phyloP scores from a whole-genome alignment of 2,113 vertebrate genomes.

The Perognathus longimembris region DNA sequence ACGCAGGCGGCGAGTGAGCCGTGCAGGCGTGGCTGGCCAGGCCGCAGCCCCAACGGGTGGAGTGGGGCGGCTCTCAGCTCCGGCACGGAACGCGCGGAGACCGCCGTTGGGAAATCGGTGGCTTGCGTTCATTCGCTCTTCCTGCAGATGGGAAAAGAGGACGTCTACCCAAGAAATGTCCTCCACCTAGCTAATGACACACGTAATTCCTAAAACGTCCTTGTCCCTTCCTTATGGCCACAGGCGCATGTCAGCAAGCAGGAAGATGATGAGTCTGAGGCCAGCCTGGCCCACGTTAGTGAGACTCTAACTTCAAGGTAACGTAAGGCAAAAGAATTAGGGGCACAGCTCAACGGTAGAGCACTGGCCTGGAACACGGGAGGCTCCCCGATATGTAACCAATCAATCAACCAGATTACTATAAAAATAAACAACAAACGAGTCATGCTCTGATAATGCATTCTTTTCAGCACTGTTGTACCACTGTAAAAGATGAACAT shows the following conservation, averaged over 20 bases:
- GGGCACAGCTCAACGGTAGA: too few relatives aligned
- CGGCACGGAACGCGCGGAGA: conserved; percentile 53
- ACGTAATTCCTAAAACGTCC: conserved; percentile 34
- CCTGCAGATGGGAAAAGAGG: conserved; percentile 74
- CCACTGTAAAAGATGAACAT: conserved; percentile 1
- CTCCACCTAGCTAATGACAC: conserved; percentile 65
- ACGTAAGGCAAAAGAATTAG: too few relatives aligned
- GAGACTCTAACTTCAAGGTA: too few relatives aligned
- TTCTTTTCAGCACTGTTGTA: conserved; percentile 10
- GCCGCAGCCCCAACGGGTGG: not conserved
- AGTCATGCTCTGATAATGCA: not conserved
- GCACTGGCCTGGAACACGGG: too few relatives aligned
- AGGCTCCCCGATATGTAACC: too few relatives aligned
- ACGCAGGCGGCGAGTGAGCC: not conserved
- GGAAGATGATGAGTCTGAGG: too few relatives aligned
- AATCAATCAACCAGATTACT: too few relatives aligned
- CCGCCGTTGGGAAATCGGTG: conserved; percentile 42
- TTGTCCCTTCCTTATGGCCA: conserved; percentile 16
- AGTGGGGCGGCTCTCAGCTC: not conserved
- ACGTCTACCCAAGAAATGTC: conserved; percentile 67
- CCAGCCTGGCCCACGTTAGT: too few relatives aligned
- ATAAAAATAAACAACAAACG: too few relatives aligned
- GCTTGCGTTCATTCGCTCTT: conserved; percentile 72
- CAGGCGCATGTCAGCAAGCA: not conserved
- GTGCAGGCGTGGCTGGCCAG: not conserved